A percentile compares a stretch with the other conserved stretches of the same genome.
Conservation (phyloP, 1,140 invertebrate genomes). For the Drosophila azteca region DNA sequence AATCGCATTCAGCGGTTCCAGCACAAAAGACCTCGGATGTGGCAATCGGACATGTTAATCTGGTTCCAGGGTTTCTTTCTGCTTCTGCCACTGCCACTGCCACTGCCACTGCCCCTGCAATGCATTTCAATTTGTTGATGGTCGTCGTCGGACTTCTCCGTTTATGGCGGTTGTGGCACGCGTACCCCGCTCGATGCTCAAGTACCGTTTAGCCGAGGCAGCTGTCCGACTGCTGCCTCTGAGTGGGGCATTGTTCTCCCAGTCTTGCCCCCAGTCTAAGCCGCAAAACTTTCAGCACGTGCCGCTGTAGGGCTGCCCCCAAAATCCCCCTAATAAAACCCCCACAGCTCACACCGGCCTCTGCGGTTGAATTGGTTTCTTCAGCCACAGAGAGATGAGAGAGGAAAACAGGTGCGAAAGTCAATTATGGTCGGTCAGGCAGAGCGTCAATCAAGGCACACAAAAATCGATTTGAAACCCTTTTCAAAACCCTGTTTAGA, state of each 20-base stretch:
- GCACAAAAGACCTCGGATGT: slow-evolving; percentile 61
- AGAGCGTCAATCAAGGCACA: slow-evolving; percentile 2
- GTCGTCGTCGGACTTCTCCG: slow-evolving; percentile 6
- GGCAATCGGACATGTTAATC: slow-evolving; percentile 67
- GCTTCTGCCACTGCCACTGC: slow-evolving; percentile 1
- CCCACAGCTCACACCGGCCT: background rate
- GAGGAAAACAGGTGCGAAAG: slow-evolving; percentile 51
- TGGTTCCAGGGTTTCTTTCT: slow-evolving; percentile 36
- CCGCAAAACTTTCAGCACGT: slow-evolving; percentile 43
- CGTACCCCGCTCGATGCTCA: slow-evolving; percentile 39
- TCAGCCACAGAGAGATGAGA: background rate
- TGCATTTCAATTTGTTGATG: slow-evolving; percentile 55
- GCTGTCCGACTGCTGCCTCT: slow-evolving; percentile 20
- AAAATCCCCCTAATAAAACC: slow-evolving; percentile 11
- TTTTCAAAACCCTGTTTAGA: slow-evolving; percentile 16
- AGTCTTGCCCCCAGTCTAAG: slow-evolving; percentile 23
- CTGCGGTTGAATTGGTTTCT: slow-evolving; percentile 38
- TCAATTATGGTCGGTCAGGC: slow-evolving; percentile 40
- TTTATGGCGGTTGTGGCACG: slow-evolving; percentile 53
- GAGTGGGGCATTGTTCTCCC: slow-evolving; percentile 25
- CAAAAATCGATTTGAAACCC: slow-evolving; percentile 43
- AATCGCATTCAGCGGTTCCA: background rate
- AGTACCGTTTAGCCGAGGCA: slow-evolving; percentile 37
- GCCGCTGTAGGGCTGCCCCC: slow-evolving; percentile 14
- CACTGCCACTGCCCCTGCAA: slow-evolving; percentile 1